Percentiles rank a stretch among this genome's conserved stretches.
phyloP scores from a whole-genome alignment of 2,797 vertebrate genomes.

The Pelodytes ibericus region DNA sequence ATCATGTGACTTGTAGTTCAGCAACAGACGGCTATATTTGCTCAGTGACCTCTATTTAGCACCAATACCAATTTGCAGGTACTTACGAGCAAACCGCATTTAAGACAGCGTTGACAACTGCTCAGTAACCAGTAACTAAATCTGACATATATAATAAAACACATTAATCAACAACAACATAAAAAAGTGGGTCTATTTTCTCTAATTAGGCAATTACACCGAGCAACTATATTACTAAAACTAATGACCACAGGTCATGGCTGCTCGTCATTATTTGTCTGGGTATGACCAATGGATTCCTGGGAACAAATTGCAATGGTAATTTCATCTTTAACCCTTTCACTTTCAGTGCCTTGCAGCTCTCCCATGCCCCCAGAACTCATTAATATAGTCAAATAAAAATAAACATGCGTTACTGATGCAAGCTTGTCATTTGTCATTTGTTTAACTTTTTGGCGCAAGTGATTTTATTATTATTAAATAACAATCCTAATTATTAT shows the following conservation, averaged over 20 bases:
- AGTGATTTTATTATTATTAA: too few species aligned
- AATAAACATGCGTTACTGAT: background rate
- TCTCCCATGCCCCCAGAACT: background rate
- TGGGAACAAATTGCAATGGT: constrained; percentile 14
- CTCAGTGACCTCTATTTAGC: too few species aligned
- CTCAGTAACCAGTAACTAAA: constrained; percentile 43
- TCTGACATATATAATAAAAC: constrained; percentile 53
- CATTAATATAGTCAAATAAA: background rate
- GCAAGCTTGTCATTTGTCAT: background rate
- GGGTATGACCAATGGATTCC: constrained; percentile 20
- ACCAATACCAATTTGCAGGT: too few species aligned
- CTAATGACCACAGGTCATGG: constrained; percentile 40
- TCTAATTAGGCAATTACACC: constrained; percentile 52
- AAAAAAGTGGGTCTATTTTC: constrained; percentile 39
- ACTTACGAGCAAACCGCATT: constrained; percentile 17
- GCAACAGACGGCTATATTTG: too few species aligned
- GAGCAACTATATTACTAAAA: constrained; percentile 36
- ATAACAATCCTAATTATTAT: too few species aligned
- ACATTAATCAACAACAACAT: constrained; percentile 52
- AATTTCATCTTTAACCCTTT: constrained; percentile 5
- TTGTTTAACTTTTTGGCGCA: too few species aligned
- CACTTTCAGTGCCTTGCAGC: background rate
- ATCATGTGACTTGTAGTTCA: too few species aligned
- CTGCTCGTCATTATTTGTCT: constrained; percentile 35
- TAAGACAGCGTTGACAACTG: constrained; percentile 19